Conservation (phyloP, 1,140 invertebrate species). For the Bombus breviceps region DNA sequence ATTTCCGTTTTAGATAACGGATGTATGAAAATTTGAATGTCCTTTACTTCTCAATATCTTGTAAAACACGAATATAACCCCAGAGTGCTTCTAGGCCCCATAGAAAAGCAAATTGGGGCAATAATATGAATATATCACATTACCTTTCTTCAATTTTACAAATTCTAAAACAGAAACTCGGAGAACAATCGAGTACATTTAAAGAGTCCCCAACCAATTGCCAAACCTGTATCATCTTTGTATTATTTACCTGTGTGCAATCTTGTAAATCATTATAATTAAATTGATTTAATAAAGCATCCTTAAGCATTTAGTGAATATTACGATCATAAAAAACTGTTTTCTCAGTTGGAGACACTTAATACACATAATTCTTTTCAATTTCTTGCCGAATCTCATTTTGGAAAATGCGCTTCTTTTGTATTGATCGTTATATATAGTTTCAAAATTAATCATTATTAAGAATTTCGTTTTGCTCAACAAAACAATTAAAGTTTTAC, state of each 20-base stretch:
- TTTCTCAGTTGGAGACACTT: slow-evolving; percentile 29
- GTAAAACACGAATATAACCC: slow-evolving; percentile 72
- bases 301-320: not conserved
- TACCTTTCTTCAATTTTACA: slow-evolving; percentile 65
- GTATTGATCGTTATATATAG: slow-evolving; percentile 6
- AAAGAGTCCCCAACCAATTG: slow-evolving; percentile 27
- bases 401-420: slow-evolving; percentile 14
- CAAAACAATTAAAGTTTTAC: slow-evolving; percentile 23
- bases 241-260: not conserved
- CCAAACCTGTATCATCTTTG: not conserved
- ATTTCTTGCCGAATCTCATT: slow-evolving; percentile 20
- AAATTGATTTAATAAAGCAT: not conserved
- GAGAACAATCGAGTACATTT: not conserved
- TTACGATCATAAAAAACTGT: not conserved
- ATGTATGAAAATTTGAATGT: slow-evolving; percentile 57
- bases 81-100: slow-evolving; percentile 74
- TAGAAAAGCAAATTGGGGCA: slow-evolving; percentile 73
- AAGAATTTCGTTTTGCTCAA: slow-evolving; percentile 20
- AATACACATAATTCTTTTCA: not conserved
- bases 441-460: slow-evolving; percentile 17
- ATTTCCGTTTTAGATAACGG: slow-evolving; percentile 26
- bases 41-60: slow-evolving; percentile 67
- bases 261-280: not conserved
- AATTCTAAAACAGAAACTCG: slow-evolving; percentile 52
- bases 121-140: slow-evolving; percentile 70